These are phyloP conservation scores for Amblyjoppa fuscipennis DNA, from an alignment of 2,888 invertebrate species.

Conservation along the genomic window DNA sequence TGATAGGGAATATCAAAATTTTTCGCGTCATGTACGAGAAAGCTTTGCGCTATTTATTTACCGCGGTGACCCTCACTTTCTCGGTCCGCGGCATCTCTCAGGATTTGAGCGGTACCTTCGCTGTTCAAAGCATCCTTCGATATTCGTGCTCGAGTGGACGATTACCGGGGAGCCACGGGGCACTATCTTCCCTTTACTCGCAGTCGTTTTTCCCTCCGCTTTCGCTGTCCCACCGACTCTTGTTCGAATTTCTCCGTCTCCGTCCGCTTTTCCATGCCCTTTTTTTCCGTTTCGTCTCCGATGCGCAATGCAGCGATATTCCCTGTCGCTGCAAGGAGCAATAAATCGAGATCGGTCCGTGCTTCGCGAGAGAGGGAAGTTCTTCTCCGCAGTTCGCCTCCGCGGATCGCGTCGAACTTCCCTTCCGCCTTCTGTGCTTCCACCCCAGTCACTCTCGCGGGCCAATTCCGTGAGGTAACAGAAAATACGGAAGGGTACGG, in stretches of 20 bases:
- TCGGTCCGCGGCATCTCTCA: neutral
- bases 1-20: conserved; percentile 4
- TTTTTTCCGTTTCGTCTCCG: neutral
- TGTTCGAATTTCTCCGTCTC: neutral
- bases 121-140: conserved; percentile 51
- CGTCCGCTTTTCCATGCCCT: neutral
- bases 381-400: neutral
- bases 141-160: conserved; percentile 64
- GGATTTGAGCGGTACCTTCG: conserved; percentile 8
- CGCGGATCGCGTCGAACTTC: neutral
- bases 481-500: neutral
- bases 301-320: conserved; percentile 28
- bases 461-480: neutral
- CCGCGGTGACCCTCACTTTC: neutral
- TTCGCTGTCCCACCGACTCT: neutral
- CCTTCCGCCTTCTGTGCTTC: neutral
- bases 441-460: neutral
- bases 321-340: conserved; percentile 2
- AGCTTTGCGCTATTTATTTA: neutral
- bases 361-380: conserved; percentile 8
- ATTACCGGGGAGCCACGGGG: conserved; percentile 55
- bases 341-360: conserved; percentile 27
- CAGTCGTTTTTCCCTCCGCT: conserved; percentile 37
- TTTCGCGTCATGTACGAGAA: conserved; percentile 7
- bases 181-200: conserved; percentile 27